Conservation (phyloP, 2,888 invertebrate species). For the Microdon myrmicae region DNA sequence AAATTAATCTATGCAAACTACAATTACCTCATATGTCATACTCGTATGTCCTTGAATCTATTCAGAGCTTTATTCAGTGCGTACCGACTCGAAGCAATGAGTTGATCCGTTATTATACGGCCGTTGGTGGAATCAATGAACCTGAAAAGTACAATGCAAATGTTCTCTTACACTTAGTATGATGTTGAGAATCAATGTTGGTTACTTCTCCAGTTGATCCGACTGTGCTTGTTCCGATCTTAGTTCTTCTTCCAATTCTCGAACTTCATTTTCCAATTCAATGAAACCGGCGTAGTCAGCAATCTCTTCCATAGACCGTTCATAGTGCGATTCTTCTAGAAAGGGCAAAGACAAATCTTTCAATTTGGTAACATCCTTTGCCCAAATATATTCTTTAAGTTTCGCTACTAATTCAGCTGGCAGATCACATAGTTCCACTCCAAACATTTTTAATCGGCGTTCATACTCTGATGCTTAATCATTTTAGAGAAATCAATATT, state of each 20-base stretch:
- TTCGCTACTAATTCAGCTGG: slow-evolving; percentile 57
- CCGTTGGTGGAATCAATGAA: no score
- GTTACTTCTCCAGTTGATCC: slow-evolving; percentile 57
- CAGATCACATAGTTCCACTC: slow-evolving; percentile 60
- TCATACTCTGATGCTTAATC: slow-evolving; percentile 62
- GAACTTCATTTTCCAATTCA: slow-evolving; percentile 54
- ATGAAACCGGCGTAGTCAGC: slow-evolving; percentile 53
- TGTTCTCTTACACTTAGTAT: not conserved
- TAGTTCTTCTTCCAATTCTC: slow-evolving; percentile 54
- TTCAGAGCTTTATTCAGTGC: no score
- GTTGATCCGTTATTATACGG: no score
- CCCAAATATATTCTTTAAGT: slow-evolving; percentile 57
- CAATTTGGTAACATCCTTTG: slow-evolving; percentile 57
- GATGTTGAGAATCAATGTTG: not conserved
- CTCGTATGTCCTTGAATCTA: no score
- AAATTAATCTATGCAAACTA: no score
- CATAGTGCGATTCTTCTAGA: slow-evolving; percentile 58
- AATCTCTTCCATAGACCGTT: slow-evolving; percentile 57
- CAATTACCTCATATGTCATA: no score
- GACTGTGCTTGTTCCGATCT: slow-evolving; percentile 55
- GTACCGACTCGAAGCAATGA: no score
- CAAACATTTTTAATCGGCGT: slow-evolving; percentile 57
- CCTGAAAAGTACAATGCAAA: no score
- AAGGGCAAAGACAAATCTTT: slow-evolving; percentile 56
- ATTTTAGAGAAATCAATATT: not conserved